A percentile compares a stretch with the other conserved stretches of the same genome.
These are phyloP conservation scores for Abramis brama DNA, from an alignment of 2,113 vertebrate genomes.

Conservation along the genomic window DNA sequence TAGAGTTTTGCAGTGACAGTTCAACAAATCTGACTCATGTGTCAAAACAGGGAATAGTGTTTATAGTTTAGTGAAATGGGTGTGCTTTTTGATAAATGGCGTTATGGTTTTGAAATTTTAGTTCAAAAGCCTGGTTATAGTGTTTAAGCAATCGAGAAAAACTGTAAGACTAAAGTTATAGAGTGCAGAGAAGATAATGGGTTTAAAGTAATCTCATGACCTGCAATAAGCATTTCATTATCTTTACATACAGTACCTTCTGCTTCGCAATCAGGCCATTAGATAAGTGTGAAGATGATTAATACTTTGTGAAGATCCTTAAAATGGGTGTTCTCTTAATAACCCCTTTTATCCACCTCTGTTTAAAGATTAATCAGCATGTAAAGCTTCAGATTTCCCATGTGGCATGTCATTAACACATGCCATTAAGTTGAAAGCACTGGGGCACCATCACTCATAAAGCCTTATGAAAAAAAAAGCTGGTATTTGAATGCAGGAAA, in stretches of 20 bases:
- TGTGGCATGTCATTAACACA: constrained; percentile 44
- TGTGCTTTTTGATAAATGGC: too few relatives aligned
- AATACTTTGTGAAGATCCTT: constrained; percentile 39
- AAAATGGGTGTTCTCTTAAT: constrained; percentile 45
- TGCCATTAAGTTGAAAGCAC: constrained; percentile 17
- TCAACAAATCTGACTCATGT: too few relatives aligned
- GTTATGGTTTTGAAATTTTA: too few relatives aligned
- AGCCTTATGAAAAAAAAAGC: neutral
- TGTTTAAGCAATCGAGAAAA: too few relatives aligned
- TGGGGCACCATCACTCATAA: constrained; percentile 24
- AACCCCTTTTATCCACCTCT: constrained; percentile 35
- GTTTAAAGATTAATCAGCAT: constrained; percentile 46
- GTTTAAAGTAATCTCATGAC: constrained; percentile 32
- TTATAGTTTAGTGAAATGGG: too few relatives aligned
- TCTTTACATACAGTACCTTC: neutral
- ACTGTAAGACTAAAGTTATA: neutral
- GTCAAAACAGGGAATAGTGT: too few relatives aligned
- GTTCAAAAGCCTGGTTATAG: too few relatives aligned
- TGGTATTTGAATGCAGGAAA: constrained; percentile 13
- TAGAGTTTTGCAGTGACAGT: too few relatives aligned
- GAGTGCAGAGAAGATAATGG: constrained; percentile 16
- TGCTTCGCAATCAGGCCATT: neutral
- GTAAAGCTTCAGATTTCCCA: constrained; percentile 40
- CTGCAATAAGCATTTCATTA: constrained; percentile 9
- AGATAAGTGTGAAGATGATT: constrained; percentile 42